Conservation (phyloP, 2,888 invertebrate species). For the Drosophila prolongata region DNA sequence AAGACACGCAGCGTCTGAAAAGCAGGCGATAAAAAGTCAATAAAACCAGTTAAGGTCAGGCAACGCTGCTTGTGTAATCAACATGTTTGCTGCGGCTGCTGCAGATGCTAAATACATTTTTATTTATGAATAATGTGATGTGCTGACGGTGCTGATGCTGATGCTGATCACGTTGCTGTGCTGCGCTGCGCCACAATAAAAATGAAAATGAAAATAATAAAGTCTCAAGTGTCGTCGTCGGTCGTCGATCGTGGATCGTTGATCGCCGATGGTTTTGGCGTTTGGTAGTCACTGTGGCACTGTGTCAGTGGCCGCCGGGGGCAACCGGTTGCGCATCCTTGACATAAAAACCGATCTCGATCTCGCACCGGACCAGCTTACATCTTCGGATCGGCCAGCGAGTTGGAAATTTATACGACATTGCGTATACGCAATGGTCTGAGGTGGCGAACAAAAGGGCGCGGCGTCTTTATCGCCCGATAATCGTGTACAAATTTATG, state of each 20-base stretch:
- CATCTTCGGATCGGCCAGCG: conserved; percentile 57
- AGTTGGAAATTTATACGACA: conserved; percentile 52
- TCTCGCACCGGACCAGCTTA: conserved; percentile 58
- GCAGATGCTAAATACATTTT: conserved; percentile 76
- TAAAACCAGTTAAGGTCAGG: conserved; percentile 79
- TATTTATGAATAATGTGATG: conserved; percentile 75
- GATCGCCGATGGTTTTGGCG: conserved; percentile 26
- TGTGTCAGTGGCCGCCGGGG: conserved; percentile 76
- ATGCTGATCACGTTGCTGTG: conserved; percentile 73
- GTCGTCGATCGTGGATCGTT: neutral
- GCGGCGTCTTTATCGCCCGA: conserved; percentile 39
- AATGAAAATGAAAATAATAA: conserved; percentile 71
- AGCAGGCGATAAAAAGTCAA: conserved; percentile 68
- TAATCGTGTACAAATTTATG: conserved; percentile 52
- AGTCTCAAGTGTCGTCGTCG: conserved; percentile 70
- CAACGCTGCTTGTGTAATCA: conserved; percentile 69
- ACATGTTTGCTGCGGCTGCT: conserved; percentile 60
- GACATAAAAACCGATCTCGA: conserved; percentile 81
- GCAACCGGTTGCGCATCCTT: conserved; percentile 84
- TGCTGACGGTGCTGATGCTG: conserved; percentile 40
- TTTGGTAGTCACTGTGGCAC: conserved; percentile 63
- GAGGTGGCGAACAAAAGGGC: conserved; percentile 42
- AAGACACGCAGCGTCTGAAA: conserved; percentile 34
- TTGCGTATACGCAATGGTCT: conserved; percentile 65
- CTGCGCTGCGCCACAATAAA: conserved; percentile 65